Evolutionary conservation across 2,888 invertebrate species (phyloP), one percentile per base, ranked within the genome.

Genomic region (Acholoe squamosa): DNA sequence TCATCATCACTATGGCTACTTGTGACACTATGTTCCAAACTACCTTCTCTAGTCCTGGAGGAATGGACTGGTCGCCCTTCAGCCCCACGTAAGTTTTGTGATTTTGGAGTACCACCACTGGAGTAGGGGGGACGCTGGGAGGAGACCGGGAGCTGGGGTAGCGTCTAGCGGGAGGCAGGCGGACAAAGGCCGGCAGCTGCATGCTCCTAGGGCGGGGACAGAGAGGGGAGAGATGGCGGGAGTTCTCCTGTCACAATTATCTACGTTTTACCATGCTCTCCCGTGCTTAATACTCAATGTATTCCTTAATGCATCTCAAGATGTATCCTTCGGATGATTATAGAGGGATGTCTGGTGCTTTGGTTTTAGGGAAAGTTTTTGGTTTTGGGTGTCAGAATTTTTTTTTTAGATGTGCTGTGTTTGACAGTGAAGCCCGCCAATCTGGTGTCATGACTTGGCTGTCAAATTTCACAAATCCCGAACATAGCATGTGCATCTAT

Each of bases 401-500:
- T 10, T 10, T 54, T 54, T 54, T 19, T 54, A 19, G 12, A 54
- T 54, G 54, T 54, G 54, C 19, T 54, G 54, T 10, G 54, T 54
- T 54, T 54, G 54, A 67, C 67, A 67, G 67, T n/a, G 14, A 67
- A 67, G 16, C 67, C 67, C n/a, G 67, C n/a, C n/a, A n/a, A n/a
- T n/a, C n/a, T n/a, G n/a, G n/a, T n/a, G n/a, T n/a, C n/a, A n/a
- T n/a, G n/a, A n/a, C n/a, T n/a, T n/a, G n/a, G n/a, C n/a, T n/a
- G n/a, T n/a, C n/a, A n/a, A n/a, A n/a, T n/a, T n/a, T n/a, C n/a
- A n/a, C n/a, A n/a, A n/a, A n/a, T n/a, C n/a, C n/a, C n/a, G n/a
- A n/a, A n/a, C n/a, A n/a, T n/a, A n/a, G n/a, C n/a, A n/a, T n/a
- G n/a, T n/a, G n/a, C n/a, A n/a, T n/a, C n/a, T n/a, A n/a, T n/a